Base-by-base conservation (phyloP, 1,140 invertebrate species). In the Drosophila burlai region DNA sequence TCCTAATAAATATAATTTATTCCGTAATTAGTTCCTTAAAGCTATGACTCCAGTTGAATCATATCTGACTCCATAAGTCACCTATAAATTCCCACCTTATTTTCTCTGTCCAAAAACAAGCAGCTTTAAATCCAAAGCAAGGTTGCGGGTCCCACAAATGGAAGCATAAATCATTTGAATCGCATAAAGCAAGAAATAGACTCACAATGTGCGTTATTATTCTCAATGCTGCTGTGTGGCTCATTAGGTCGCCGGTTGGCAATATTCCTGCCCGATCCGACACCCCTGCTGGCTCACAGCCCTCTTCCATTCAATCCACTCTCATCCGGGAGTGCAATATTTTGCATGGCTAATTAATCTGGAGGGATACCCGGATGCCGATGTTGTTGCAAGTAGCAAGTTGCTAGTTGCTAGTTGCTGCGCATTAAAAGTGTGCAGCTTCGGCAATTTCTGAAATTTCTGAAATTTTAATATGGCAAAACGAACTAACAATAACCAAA, bases 311-410 rank as follows among this genome's bases (percentile, higher is more conserved):
- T 43, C 67, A 71, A 71, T 71, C 49, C 61, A 38, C 76, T 69
- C 21, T 21, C 38, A 21, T 16, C 29, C 52, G 36, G 47, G 42
- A 36, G 71, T 59, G 61, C 61, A 49, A 63, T 80, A 87, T 83
- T 73, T 87, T 87, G 83, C 83, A 87, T 87, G 83, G 84, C 80
- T 79, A 89, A 87, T 87, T 89, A 87, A 89, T 87, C 81, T 80
- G 72, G 42, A 47, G 62, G 58, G 57, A 73, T 61, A 18, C 38
- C 29, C 13, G 45, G 45, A 31, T 60, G n/a, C 24, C 24, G 40
- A 36, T 31, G 50, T 58, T 42, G 31, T 43, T 61, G 55, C 38
- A 55, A 55, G n/a, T 52, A 34, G 55, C 38, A 38, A 55, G 47
- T 47, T 15, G 49, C 26, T 8, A 55, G 46, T 46, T 15, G 49